A percentile compares a stretch with the other conserved stretches of the same genome.
Conservation (phyloP, 2,113 vertebrate genomes). For the Struthidea cinerea region DNA sequence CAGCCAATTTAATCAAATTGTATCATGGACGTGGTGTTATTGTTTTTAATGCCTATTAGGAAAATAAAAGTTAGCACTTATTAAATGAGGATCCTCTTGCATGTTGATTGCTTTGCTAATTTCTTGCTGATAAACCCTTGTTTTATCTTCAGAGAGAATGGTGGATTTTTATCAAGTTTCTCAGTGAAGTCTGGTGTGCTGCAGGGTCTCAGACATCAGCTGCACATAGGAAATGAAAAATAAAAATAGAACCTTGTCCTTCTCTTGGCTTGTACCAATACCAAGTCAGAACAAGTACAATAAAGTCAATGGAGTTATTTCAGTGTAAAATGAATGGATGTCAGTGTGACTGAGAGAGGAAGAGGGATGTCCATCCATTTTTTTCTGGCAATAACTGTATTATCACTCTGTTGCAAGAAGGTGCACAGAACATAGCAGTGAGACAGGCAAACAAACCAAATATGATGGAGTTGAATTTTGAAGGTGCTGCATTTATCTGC, state of each 20-base stretch:
- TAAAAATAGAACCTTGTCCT: conserved; percentile 51
- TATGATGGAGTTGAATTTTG: conserved; percentile 10
- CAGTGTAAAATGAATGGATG: conserved; percentile 55
- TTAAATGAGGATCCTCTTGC: conserved; percentile 50
- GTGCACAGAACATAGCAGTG: not conserved
- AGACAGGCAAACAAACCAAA: conserved; percentile 22
- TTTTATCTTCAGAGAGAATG: conserved; percentile 8
- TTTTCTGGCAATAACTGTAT: conserved; percentile 48
- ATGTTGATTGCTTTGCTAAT: conserved; percentile 59
- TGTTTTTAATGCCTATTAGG: conserved; percentile 64
- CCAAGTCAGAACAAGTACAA: conserved; percentile 50
- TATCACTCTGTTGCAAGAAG: conserved; percentile 33
- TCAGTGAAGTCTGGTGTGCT: not conserved
- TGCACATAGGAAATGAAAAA: conserved; percentile 56
- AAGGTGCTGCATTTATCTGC: conserved; percentile 11
- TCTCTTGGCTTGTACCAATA: conserved; percentile 35
- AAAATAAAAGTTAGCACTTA: conserved; percentile 69
- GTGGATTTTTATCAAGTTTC: conserved; percentile 1
- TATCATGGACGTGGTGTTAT: conserved; percentile 39
- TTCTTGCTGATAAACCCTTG: conserved; percentile 42
- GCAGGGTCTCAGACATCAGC: not conserved
- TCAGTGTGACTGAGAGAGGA: conserved; percentile 34
- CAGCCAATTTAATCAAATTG: conserved; percentile 62
- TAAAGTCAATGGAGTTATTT: conserved; percentile 63
- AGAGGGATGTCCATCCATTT: conserved; percentile 21